Evolutionary conservation across 2,888 invertebrate genomes (phyloP).

Genomic region (Lycocerus yunnanus): DNA sequence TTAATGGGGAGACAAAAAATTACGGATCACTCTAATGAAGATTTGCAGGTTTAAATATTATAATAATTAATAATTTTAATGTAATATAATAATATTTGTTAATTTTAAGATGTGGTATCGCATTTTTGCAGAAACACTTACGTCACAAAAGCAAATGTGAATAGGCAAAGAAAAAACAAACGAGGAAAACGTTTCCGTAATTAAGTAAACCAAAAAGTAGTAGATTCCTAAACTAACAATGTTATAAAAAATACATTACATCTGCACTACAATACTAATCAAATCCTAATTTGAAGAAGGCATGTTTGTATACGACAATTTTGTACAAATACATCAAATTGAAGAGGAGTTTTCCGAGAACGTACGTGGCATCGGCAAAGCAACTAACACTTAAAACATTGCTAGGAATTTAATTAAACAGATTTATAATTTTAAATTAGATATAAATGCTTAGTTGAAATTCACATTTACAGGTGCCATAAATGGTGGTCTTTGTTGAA

Average conservation of each 20-base stretch:
- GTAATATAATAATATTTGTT: no score
- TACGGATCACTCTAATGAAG: no score
- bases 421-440: constrained; percentile 35
- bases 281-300: constrained; percentile 4
- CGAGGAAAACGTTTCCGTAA: neutral
- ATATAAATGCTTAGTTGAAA: constrained; percentile 23
- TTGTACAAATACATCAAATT: neutral
- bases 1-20: no score
- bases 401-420: constrained; percentile 23
- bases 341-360: constrained; percentile 1
- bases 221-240: neutral
- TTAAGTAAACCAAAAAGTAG: neutral
- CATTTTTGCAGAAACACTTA: neutral
- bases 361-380: constrained; percentile 2
- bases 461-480: constrained; percentile 33
- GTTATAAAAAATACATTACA: neutral
- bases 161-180: neutral
- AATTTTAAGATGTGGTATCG: neutral
- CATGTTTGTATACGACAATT: neutral
- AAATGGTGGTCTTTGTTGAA: constrained; percentile 32
- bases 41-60: no score
- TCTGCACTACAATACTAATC: neutral
- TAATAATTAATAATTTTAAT: no score
- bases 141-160: neutral
- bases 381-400: constrained; percentile 4